phyloP scores from a whole-genome alignment of 2,888 invertebrate species.

The Camptogramma bilineatum region DNA sequence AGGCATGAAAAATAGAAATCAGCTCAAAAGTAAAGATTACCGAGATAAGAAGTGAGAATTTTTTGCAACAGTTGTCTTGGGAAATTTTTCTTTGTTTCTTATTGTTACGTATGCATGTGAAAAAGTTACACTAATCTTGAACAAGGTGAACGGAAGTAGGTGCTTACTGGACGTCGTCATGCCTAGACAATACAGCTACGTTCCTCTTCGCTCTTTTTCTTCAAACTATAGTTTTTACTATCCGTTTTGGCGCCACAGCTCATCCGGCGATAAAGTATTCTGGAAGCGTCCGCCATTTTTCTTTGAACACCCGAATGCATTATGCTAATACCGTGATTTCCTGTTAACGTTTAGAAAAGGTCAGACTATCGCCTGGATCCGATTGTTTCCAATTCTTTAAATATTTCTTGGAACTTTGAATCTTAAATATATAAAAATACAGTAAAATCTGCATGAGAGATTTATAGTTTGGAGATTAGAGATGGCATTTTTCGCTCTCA shows the following conservation, averaged over 20 bases:
- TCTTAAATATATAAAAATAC: slow-evolving; percentile 41
- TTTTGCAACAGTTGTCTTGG: slow-evolving; percentile 57
- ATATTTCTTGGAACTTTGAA: slow-evolving; percentile 64
- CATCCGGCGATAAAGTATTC: slow-evolving; percentile 62
- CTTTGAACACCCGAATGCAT: slow-evolving; percentile 73
- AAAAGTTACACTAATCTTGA: slow-evolving; percentile 49
- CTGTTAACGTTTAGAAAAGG: slow-evolving; percentile 64
- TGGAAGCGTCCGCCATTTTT: slow-evolving; percentile 64
- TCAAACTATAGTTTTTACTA: slow-evolving; percentile 53
- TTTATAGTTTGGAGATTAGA: slow-evolving; percentile 67
- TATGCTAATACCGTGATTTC: slow-evolving; percentile 76
- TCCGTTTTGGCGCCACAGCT: slow-evolving; percentile 55
- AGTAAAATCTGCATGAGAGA: slow-evolving; percentile 74
- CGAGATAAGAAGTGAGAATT: slow-evolving; percentile 59
- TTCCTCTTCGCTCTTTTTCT: slow-evolving; percentile 43
- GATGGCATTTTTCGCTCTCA: slow-evolving; percentile 67
- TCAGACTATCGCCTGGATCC: slow-evolving; percentile 64
- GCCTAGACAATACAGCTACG: slow-evolving; percentile 53
- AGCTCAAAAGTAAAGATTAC: slow-evolving; percentile 51
- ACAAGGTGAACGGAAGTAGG: slow-evolving; percentile 55
- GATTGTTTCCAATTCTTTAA: slow-evolving; percentile 58
- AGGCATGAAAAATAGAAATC: slow-evolving; percentile 56
- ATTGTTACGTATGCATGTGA: slow-evolving; percentile 57
- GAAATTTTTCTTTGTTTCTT: slow-evolving; percentile 56
- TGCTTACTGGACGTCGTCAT: slow-evolving; percentile 44